These are phyloP conservation scores for Nematopogon swammerdamellus DNA, from an alignment of 2,888 invertebrate species.

Conservation along the genomic window DNA sequence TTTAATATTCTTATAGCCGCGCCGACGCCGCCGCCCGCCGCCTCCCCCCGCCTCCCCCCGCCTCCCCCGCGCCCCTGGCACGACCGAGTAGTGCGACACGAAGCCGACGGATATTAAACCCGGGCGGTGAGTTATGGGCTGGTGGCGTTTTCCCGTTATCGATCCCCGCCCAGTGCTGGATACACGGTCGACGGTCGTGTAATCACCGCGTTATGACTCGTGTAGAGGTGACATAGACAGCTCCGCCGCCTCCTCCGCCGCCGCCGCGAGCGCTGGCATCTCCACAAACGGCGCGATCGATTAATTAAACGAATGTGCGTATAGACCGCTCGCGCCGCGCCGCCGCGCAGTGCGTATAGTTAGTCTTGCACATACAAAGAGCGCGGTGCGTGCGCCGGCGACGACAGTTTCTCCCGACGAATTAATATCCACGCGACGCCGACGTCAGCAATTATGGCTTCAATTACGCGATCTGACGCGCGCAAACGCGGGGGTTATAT, in stretches of 20 bases:
- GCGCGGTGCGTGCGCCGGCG: not conserved
- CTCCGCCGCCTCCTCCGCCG: too few relatives aligned
- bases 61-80: too few relatives aligned
- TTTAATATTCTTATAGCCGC: slow-evolving; percentile 3
- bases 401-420: not conserved
- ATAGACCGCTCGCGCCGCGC: too few relatives aligned
- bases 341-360: too few relatives aligned
- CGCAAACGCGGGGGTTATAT: slow-evolving; percentile 52
- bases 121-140: not conserved
- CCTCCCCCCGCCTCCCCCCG: slow-evolving; percentile 16
- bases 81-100: slow-evolving; percentile 26
- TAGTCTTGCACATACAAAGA: too few relatives aligned
- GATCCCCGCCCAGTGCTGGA: too few relatives aligned
- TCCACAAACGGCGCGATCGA: too few relatives aligned
- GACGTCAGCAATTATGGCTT: slow-evolving; percentile 50
- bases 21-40: slow-evolving; percentile 13
- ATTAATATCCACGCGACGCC: slow-evolving; percentile 20
- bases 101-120: slow-evolving; percentile 14
- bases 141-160: not conserved
- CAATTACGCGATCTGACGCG: slow-evolving; percentile 51
- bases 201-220: too few relatives aligned
- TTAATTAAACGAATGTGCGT: too few relatives aligned
- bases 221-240: too few relatives aligned
- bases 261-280: too few relatives aligned
- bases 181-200: too few relatives aligned